phyloP scores from a whole-genome alignment of 2,113 vertebrate genomes.

The Calyptomena viridis region DNA sequence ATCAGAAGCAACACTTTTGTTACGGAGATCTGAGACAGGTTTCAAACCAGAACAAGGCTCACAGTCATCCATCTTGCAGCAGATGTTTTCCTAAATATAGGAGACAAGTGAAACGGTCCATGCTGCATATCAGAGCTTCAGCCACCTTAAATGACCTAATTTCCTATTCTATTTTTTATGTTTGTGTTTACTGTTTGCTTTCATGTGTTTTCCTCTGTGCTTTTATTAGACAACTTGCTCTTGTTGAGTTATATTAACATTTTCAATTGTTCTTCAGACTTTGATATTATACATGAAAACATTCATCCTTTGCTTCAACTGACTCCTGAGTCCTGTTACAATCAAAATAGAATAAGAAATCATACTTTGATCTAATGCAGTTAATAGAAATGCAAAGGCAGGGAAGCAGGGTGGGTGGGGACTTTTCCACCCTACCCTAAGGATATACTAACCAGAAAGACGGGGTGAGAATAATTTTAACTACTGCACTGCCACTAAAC shows the following conservation, averaged over 20 bases:
- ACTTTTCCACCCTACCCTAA: background rate
- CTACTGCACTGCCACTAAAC: background rate
- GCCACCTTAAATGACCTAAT: background rate
- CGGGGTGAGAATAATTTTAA: background rate
- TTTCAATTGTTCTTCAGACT: background rate
- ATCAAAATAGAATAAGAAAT: background rate
- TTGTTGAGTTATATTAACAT: constrained; percentile 8
- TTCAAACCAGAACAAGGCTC: background rate
- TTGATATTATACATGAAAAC: background rate
- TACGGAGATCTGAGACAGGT: background rate
- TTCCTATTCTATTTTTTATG: background rate
- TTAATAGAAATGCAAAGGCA: background rate
- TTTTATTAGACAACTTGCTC: background rate
- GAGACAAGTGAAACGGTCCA: background rate
- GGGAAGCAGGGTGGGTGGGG: background rate
- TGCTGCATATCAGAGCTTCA: background rate
- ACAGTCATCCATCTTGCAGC: background rate
- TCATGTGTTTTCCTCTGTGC: background rate
- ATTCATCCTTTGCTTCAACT: background rate
- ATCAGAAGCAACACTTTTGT: background rate
- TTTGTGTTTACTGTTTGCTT: background rate
- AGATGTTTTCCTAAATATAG: background rate
- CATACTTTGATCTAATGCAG: background rate
- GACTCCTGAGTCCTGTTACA: background rate
- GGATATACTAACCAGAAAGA: background rate